Percentiles rank a stretch among this genome's conserved stretches.
These are phyloP conservation scores for Leguminivora glycinivorella DNA, from an alignment of 1,140 invertebrate species.

Conservation along the genomic window DNA sequence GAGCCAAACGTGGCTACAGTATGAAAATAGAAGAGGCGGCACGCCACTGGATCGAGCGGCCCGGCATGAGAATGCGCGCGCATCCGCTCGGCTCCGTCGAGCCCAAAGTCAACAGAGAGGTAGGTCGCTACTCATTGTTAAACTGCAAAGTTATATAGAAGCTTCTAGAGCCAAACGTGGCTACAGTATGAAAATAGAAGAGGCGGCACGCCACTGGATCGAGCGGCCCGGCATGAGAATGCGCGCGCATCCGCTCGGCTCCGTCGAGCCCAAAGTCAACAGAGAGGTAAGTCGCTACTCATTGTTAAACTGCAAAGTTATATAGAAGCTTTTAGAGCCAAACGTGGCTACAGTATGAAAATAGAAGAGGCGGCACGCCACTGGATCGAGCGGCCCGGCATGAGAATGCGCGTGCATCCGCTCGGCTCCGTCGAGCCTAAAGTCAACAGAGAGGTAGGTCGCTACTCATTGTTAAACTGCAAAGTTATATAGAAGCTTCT, in stretches of 20 bases:
- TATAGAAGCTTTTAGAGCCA: too few species aligned
- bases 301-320: too few species aligned
- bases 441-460: too few species aligned
- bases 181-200: constrained; percentile 73
- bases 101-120: constrained; percentile 58
- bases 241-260: constrained; percentile 58
- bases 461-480: too few species aligned
- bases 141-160: constrained; percentile 70
- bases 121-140: constrained; percentile 41
- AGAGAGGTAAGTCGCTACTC: constrained; percentile 54
- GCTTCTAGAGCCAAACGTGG: constrained; percentile 67
- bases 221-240: constrained; percentile 59
- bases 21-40: constrained; percentile 75
- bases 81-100: constrained; percentile 57
- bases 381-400: too few species aligned
- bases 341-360: too few species aligned
- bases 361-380: too few species aligned
- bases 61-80: constrained; percentile 62
- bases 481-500: too few species aligned
- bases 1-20: constrained; percentile 67
- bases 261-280: constrained; percentile 52
- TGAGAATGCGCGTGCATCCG: too few species aligned
- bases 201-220: constrained; percentile 74
- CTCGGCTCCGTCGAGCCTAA: too few species aligned
- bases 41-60: constrained; percentile 69